A percentile compares a stretch with the other conserved stretches of the same genome.
Evolutionary conservation across 2,888 invertebrate genomes (phyloP).

Genomic region (Andrena haemorrhoa): DNA sequence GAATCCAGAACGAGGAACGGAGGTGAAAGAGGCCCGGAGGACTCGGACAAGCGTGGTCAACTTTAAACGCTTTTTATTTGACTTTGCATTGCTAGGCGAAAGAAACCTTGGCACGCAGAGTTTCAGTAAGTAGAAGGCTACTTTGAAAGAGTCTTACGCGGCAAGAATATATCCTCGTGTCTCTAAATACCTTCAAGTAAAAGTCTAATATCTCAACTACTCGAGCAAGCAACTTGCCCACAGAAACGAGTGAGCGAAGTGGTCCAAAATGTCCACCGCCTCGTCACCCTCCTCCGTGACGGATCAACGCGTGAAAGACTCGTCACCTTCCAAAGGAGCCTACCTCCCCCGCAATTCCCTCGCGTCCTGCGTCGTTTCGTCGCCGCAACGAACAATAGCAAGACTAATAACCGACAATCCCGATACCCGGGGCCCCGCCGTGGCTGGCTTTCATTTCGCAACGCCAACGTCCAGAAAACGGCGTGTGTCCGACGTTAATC

Average conservation of each 20-base stretch:
- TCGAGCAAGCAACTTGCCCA: too few relatives aligned
- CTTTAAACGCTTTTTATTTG: neutral
- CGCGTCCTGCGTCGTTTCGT: neutral
- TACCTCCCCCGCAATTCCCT: neutral
- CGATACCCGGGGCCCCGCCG: neutral
- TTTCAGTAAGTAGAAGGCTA: too few relatives aligned
- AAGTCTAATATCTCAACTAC: too few relatives aligned
- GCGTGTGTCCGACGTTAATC: constrained; percentile 25
- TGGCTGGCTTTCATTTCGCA: constrained; percentile 6
- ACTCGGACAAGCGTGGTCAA: neutral
- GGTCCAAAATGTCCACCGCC: too few relatives aligned
- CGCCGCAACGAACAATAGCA: neutral
- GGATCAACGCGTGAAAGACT: too few relatives aligned
- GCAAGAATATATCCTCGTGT: too few relatives aligned
- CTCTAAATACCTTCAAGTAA: too few relatives aligned
- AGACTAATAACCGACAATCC: neutral
- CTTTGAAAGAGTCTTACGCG: too few relatives aligned
- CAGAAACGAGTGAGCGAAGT: too few relatives aligned
- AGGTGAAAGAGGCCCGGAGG: neutral
- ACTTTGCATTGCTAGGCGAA: neutral
- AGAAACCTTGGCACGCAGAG: neutral
- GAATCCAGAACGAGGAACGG: constrained; percentile 11
- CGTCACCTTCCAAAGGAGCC: too few relatives aligned
- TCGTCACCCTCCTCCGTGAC: too few relatives aligned
- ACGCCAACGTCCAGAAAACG: constrained; percentile 16